Percentiles rank a stretch among this genome's conserved stretches.
Conservation (phyloP, 2,888 invertebrate species). For the Limnephilus auricula region DNA sequence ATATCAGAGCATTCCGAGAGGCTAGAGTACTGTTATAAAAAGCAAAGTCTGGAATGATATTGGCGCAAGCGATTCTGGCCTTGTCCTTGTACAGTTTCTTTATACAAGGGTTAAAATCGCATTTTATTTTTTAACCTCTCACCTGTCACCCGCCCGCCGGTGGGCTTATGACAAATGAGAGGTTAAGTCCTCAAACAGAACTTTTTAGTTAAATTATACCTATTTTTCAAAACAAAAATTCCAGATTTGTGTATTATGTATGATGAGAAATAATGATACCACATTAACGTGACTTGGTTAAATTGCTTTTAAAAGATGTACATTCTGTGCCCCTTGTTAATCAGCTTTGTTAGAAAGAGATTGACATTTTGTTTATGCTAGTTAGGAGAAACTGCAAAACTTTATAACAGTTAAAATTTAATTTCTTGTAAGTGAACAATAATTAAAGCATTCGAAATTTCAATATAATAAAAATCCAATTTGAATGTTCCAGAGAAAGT, state of each 20-base stretch:
- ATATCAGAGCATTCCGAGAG: too few relatives aligned
- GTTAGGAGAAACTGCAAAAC: neutral
- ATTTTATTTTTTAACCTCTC: too few relatives aligned
- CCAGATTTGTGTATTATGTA: neutral
- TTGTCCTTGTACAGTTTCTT: too few relatives aligned
- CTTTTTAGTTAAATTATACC: neutral
- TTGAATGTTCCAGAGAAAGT: constrained; percentile 79
- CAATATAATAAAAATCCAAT: too few relatives aligned
- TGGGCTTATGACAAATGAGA: too few relatives aligned
- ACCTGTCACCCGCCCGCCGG: too few relatives aligned
- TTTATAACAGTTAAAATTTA: neutral
- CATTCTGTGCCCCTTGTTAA: neutral
- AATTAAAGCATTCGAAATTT: neutral
- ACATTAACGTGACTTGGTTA: neutral
- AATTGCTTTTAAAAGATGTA: neutral
- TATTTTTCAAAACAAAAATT: neutral
- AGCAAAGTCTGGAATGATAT: too few relatives aligned
- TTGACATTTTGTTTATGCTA: neutral
- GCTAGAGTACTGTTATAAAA: too few relatives aligned
- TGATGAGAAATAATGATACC: neutral
- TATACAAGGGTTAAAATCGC: too few relatives aligned
- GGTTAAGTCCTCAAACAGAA: neutral
- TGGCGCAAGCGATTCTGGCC: too few relatives aligned
- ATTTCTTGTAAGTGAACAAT: too few relatives aligned
- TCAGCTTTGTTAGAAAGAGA: neutral